Conservation (phyloP, 2,113 vertebrate species). For the Gavia stellata region DNA sequence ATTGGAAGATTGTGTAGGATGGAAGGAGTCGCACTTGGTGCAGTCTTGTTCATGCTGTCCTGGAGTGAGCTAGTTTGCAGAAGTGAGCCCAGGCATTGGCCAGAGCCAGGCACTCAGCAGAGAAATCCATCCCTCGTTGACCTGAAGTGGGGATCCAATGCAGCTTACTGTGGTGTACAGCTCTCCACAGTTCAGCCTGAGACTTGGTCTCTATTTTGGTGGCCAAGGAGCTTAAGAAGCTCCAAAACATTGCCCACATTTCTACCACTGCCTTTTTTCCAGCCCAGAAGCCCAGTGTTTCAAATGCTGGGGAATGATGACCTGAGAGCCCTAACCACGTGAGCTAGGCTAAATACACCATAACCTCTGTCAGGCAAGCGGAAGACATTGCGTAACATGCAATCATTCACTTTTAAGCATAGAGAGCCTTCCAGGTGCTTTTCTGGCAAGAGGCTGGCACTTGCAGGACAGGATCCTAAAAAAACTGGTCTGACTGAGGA, state of each 20-base stretch:
- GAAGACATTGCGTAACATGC: not conserved
- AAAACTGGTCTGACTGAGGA: not conserved
- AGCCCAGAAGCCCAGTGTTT: not conserved
- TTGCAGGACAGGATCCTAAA: not conserved
- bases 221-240: not conserved
- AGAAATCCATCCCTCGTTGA: not conserved
- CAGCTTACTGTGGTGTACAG: not conserved
- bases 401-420: not conserved
- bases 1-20: not conserved
- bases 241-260: not conserved
- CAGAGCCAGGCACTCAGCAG: not conserved
- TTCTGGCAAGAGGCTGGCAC: not conserved
- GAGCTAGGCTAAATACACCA: not conserved
- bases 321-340: accelerated
- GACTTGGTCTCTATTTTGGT: not conserved
- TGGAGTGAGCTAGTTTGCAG: not conserved
- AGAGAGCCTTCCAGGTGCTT: not conserved
- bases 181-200: not conserved
- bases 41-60: not conserved
- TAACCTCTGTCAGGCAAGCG: not conserved
- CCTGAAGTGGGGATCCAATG: not conserved
- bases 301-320: not conserved
- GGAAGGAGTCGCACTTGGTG: not conserved
- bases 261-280: not conserved
- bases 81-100: not conserved